phyloP scores from a whole-genome alignment of 2,797 vertebrate genomes.

The Myoxocephalus aenaeus region DNA sequence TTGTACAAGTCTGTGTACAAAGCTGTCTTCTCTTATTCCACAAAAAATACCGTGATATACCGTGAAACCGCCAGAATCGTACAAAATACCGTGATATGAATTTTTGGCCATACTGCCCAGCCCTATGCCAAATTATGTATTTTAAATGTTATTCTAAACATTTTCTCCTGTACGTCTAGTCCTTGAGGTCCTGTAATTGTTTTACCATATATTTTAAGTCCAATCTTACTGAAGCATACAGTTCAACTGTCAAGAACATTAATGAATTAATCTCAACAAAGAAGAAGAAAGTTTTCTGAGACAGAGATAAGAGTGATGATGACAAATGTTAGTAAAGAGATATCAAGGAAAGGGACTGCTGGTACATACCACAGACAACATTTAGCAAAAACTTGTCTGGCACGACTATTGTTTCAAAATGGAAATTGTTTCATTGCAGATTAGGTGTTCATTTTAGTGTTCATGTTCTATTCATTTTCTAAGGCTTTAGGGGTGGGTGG shows the following conservation, averaged over 20 bases:
- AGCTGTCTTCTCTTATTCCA: constrained; percentile 59
- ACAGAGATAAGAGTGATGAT: neutral
- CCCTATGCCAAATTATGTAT: neutral
- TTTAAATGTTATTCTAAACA: neutral
- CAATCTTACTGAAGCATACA: neutral
- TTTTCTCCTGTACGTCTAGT: neutral
- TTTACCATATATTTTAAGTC: neutral
- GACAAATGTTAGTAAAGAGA: neutral
- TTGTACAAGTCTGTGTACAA: constrained; percentile 53
- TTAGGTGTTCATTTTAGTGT: constrained; percentile 9
- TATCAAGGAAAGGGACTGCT: constrained; percentile 1
- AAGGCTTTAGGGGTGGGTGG: neutral
- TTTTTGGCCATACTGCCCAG: too few relatives aligned
- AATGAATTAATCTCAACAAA: neutral
- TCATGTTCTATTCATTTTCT: constrained; percentile 23
- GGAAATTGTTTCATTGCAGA: constrained; percentile 9
- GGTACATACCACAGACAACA: constrained; percentile 2
- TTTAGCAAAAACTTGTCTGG: neutral
- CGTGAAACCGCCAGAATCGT: too few relatives aligned
- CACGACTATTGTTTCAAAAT: neutral
- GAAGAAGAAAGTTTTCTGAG: constrained; percentile 10
- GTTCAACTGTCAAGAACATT: neutral
- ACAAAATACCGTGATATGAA: too few relatives aligned
- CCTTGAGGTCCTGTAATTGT: neutral
- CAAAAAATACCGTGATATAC: neutral